phyloP scores from a whole-genome alignment of 2,113 vertebrate species.

The Alligator mississippiensis region DNA sequence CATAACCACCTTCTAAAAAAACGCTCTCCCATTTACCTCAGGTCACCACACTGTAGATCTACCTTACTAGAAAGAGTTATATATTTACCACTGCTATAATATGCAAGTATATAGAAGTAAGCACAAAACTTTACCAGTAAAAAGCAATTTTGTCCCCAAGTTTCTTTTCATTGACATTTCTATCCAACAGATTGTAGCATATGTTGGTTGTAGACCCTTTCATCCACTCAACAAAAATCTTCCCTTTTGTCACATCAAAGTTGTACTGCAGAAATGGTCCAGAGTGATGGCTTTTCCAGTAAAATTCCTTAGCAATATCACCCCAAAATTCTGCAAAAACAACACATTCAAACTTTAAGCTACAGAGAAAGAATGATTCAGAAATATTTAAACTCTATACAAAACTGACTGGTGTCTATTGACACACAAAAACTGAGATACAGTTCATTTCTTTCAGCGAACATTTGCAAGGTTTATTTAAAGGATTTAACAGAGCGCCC shows the following conservation, averaged over 20 bases:
- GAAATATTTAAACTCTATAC: background rate
- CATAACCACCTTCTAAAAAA: background rate
- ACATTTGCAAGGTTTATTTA: no score
- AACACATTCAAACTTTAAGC: background rate
- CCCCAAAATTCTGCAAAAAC: constrained; percentile 91
- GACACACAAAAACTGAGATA: background rate
- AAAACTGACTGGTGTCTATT: background rate
- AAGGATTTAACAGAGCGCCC: background rate
- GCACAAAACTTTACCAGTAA: constrained; percentile 85
- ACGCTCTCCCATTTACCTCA: background rate
- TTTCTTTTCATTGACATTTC: constrained; percentile 89
- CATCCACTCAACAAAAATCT: constrained; percentile 95
- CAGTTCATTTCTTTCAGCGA: background rate
- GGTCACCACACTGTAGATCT: background rate
- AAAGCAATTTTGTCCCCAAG: constrained; percentile 95
- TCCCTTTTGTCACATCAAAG: constrained; percentile 95
- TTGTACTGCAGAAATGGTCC: constrained; percentile 92
- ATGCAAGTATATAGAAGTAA: background rate
- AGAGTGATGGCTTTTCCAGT: constrained; percentile 89
- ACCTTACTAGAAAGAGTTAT: background rate
- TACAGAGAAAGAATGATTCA: background rate
- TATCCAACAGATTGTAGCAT: constrained; percentile 96
- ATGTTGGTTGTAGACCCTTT: constrained; percentile 96
- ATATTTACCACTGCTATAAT: background rate
- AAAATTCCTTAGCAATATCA: constrained; percentile 91